phyloP scores from a whole-genome alignment of 2,888 invertebrate species.

The Hydriomena furcata region DNA sequence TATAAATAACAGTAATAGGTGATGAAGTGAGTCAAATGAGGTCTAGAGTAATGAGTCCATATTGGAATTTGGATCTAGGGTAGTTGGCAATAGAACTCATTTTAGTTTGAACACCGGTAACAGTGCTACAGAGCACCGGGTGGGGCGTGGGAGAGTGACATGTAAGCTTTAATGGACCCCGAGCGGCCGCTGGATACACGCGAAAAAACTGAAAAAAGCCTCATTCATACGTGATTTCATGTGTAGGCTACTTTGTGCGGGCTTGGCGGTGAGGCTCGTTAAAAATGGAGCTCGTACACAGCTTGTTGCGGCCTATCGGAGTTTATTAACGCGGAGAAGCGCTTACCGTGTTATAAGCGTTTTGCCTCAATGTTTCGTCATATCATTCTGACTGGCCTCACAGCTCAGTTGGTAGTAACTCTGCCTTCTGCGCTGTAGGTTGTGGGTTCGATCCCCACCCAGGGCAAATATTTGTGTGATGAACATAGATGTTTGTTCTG shows the following conservation, averaged over 20 bases:
- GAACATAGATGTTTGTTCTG: no score
- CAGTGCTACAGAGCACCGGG: slow-evolving; percentile 19
- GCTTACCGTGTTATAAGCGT: slow-evolving; percentile 60
- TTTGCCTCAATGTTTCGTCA: slow-evolving; percentile 37
- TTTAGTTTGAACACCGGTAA: slow-evolving; percentile 18
- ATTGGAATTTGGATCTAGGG: not conserved
- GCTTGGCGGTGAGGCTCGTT: slow-evolving; percentile 76
- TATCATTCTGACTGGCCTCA: not conserved
- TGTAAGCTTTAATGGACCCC: slow-evolving; percentile 81
- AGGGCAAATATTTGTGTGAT: no score
- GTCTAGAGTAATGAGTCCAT: no score
- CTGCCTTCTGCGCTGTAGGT: no score
- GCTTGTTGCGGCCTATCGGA: slow-evolving; percentile 78
- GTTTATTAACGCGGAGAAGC: slow-evolving; percentile 74
- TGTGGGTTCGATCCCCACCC: no score
- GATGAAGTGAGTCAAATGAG: no score
- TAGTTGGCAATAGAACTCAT: not conserved
- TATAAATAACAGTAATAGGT: no score
- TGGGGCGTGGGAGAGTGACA: slow-evolving; percentile 70
- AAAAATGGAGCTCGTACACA: slow-evolving; percentile 78
- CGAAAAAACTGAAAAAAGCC: slow-evolving; percentile 80
- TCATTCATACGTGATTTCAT: slow-evolving; percentile 83
- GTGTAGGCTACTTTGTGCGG: slow-evolving; percentile 82
- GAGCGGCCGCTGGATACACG: slow-evolving; percentile 75
- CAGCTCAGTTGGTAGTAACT: no score